These are phyloP conservation scores for Tethya wilhelma DNA, from an alignment of 37 sponge, comb jelly and placozoan genomes.

Conservation along the genomic window DNA sequence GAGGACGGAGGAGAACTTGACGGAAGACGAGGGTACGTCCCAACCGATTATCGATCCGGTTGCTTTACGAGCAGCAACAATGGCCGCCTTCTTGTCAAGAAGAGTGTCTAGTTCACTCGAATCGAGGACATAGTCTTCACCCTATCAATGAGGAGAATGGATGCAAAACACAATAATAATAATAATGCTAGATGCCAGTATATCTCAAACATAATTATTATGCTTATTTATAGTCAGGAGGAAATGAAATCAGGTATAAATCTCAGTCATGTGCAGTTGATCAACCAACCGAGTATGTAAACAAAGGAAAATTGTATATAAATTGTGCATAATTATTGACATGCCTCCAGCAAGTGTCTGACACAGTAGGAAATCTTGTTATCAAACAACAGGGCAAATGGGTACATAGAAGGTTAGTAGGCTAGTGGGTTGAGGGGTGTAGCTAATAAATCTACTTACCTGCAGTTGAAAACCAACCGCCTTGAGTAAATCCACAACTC, in stretches of 20 bases:
- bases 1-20: conserved; percentile 53
- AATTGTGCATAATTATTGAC: no score
- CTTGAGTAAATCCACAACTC: conserved; percentile 41
- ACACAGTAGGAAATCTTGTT: no score
- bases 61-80: conserved; percentile 32
- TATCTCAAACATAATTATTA: background rate
- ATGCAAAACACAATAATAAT: background rate
- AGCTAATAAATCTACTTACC: no score
- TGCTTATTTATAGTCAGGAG: background rate
- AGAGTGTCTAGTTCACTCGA: conserved; percentile 10
- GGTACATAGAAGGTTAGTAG: no score
- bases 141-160: conserved; percentile 10
- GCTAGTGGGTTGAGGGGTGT: no score
- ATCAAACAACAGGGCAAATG: no score
- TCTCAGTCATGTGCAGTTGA: no score
- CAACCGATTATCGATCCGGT: conserved; percentile 52
- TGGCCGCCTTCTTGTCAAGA: conserved; percentile 24
- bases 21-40: conserved; percentile 70
- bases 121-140: conserved; percentile 34
- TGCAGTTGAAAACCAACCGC: conserved; percentile 63
- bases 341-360: no score
- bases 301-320: no score
- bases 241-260: no score
- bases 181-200: background rate
- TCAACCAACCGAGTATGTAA: no score